phyloP scores from a whole-genome alignment of 2,113 vertebrate genomes.

The Galeopterus variegatus region DNA sequence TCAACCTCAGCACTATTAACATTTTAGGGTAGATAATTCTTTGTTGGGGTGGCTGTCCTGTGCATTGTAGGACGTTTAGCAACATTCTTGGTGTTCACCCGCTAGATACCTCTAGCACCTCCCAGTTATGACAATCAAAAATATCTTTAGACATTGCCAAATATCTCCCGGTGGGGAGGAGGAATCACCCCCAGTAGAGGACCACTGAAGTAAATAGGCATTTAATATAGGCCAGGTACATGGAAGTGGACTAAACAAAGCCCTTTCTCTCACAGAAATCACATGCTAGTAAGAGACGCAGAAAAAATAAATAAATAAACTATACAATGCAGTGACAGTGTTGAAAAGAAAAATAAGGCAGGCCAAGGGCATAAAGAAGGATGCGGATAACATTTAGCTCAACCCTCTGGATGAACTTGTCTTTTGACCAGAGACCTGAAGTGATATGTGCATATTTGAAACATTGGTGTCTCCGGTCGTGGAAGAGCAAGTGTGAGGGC shows the following conservation, averaged over 20 bases:
- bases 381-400: neutral
- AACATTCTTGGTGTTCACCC: neutral
- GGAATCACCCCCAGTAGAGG: neutral
- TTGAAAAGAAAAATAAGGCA: conserved; percentile 14
- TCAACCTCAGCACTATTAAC: neutral
- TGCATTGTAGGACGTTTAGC: neutral
- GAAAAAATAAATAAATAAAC: neutral
- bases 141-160: neutral
- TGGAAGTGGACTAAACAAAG: neutral
- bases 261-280: neutral
- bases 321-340: neutral
- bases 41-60: neutral
- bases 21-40: neutral
- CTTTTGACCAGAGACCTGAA: neutral
- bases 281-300: neutral
- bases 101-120: conserved; percentile 29
- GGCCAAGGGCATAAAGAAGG: neutral
- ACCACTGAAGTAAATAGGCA: neutral
- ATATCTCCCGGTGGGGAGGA: neutral
- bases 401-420: neutral
- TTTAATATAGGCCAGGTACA: neutral
- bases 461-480: neutral
- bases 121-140: conserved; percentile 18
- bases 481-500: neutral
- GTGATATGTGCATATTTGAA: neutral